Evolutionary conservation across 2,888 invertebrate genomes (phyloP).

Genomic region (Pilophorus perplexus): DNA sequence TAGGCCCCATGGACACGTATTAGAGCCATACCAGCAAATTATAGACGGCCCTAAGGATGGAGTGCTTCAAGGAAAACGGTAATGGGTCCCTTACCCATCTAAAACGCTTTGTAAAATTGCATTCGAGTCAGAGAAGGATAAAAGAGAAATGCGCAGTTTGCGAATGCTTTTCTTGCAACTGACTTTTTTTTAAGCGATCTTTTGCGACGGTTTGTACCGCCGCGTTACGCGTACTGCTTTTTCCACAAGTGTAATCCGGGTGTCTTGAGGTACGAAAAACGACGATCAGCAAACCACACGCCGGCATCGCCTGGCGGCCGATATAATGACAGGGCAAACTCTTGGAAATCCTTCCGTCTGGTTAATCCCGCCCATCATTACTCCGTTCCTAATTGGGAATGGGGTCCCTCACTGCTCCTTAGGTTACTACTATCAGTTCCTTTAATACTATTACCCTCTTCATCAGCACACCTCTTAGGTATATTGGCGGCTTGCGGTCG

Average conservation of each 20-base stretch:
- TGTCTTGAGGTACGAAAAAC: neutral
- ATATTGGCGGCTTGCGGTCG: constrained; percentile 21
- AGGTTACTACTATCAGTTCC: constrained; percentile 18
- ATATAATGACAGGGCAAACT: constrained; percentile 19
- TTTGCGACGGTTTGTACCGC: too few species aligned
- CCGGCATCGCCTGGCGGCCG: neutral
- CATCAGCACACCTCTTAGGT: neutral
- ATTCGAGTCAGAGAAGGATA: too few species aligned
- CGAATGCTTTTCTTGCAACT: too few species aligned
- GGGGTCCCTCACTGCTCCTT: neutral
- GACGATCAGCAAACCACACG: neutral
- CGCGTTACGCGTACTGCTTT: too few species aligned
- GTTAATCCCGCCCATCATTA: constrained; percentile 30
- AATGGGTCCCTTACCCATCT: too few species aligned
- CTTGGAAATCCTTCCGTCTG: constrained; percentile 11
- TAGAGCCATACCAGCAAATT: too few species aligned
- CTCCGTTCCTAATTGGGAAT: constrained; percentile 28
- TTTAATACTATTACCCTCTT: constrained; percentile 20
- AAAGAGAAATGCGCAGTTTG: too few species aligned
- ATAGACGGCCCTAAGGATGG: too few species aligned
- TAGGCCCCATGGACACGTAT: too few species aligned
- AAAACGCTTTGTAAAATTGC: too few species aligned
- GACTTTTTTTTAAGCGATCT: too few species aligned
- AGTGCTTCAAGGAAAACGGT: too few species aligned
- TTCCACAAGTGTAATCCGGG: neutral